Percentiles rank a stretch among this genome's conserved stretches.
Conservation (phyloP, 1,140 invertebrate species). For the Diachasma alloeum region DNA sequence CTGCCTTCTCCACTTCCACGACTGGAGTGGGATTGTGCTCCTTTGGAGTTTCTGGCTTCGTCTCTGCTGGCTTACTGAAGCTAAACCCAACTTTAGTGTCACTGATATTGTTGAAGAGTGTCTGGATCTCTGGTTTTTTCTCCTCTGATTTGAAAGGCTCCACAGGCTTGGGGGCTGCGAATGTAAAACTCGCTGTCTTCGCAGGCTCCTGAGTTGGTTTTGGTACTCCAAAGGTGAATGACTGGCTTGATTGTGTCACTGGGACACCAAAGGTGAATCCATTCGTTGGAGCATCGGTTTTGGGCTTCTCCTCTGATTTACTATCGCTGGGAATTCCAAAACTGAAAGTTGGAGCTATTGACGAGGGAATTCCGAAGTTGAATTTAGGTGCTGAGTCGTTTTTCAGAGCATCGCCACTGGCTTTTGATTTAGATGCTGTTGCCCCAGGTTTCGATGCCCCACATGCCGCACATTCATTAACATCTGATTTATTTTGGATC, state of each 20-base stretch:
- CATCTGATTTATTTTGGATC: constrained; percentile 67
- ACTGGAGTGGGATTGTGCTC: background rate
- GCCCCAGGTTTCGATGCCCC: constrained; percentile 61
- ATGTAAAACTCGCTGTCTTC: constrained; percentile 19
- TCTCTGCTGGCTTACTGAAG: background rate
- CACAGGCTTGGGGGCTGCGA: constrained; percentile 20
- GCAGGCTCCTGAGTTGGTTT: constrained; percentile 33
- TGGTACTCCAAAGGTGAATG: constrained; percentile 57
- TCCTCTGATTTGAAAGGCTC: background rate
- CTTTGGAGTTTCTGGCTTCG: background rate
- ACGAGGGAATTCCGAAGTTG: background rate
- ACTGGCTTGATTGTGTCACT: constrained; percentile 59
- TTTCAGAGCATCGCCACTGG: constrained; percentile 28
- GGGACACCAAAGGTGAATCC: constrained; percentile 53
- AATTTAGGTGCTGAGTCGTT: background rate
- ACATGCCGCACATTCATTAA: constrained; percentile 68
- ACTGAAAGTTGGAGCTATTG: constrained; percentile 43
- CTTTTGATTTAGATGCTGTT: constrained; percentile 28
- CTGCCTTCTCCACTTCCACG: background rate
- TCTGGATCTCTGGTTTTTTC: background rate
- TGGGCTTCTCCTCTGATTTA: constrained; percentile 11
- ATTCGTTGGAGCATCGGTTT: constrained; percentile 44
- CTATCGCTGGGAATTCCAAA: constrained; percentile 39
- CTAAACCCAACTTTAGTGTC: background rate
- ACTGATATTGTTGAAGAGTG: background rate